Percentiles rank a stretch among this genome's conserved stretches.
Conservation (phyloP, 2,888 invertebrate genomes). For the Tipula lateralis region DNA sequence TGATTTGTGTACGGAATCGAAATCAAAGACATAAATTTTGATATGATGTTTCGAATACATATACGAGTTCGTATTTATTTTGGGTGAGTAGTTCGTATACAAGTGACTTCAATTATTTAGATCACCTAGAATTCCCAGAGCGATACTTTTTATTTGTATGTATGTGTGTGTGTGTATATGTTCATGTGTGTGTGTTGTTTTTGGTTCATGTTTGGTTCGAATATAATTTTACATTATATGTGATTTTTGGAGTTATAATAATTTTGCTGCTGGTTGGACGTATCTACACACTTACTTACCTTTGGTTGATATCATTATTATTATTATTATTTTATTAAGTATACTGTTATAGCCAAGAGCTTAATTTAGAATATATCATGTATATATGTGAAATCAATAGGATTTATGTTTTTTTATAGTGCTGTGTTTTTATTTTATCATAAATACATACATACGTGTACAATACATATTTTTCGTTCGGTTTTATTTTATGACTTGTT, state of each 20-base stretch:
- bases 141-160: not conserved
- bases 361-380: not conserved
- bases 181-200: not conserved
- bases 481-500: not conserved
- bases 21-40: not conserved
- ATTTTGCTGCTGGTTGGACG: not conserved
- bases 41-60: not conserved
- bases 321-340: not conserved
- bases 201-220: not conserved
- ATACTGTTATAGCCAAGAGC: not conserved
- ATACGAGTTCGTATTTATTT: not conserved
- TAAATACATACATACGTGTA: not conserved
- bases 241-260: not conserved
- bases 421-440: not conserved
- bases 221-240: not conserved
- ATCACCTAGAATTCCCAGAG: not conserved
- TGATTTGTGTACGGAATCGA: not conserved
- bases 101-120: not conserved
- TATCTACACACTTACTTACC: not conserved
- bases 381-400: not conserved
- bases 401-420: not conserved
- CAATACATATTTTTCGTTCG: not conserved
- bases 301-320: not conserved
- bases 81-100: not conserved
- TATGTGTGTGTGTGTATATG: not conserved